Evolutionary conservation across 2,797 vertebrate species (phyloP).

Genomic region (Salmo trutta): DNA sequence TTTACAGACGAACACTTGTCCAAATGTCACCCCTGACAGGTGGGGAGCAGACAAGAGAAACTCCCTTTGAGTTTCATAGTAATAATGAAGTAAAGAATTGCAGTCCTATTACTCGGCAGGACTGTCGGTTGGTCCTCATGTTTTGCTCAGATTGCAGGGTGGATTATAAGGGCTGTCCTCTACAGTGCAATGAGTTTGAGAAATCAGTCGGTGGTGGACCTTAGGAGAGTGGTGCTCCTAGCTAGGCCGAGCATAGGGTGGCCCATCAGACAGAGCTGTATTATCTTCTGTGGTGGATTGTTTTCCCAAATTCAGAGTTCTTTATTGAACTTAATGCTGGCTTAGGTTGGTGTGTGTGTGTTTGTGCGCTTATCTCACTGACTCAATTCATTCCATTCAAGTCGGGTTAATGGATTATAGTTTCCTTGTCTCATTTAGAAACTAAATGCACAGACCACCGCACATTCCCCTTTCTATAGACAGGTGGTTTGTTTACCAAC

Average conservation of each 20-base stretch:
- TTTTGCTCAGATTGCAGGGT: conserved; percentile 26
- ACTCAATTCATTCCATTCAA: conserved; percentile 24
- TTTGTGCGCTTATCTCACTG: conserved; percentile 5
- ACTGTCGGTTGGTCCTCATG: conserved; percentile 1
- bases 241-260: background rate
- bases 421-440: conserved; percentile 36
- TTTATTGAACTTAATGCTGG: background rate
- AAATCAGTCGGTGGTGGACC: conserved; percentile 46
- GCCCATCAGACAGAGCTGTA: too few relatives aligned
- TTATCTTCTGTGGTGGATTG: background rate
- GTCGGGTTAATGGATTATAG: background rate
- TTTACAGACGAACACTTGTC: conserved; percentile 63
- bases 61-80: conserved; percentile 36
- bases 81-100: conserved; percentile 49
- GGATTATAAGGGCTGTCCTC: conserved; percentile 20
- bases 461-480: too few relatives aligned
- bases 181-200: conserved; percentile 41
- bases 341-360: background rate
- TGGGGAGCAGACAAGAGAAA: conserved; percentile 50
- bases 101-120: conserved; percentile 45
- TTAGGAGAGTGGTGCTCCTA: conserved; percentile 18
- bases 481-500: too few relatives aligned
- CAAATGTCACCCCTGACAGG: conserved; percentile 62
- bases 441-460: too few relatives aligned
- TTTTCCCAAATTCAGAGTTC: background rate